Evolutionary conservation across 2,888 invertebrate genomes (phyloP), one percentile per base, ranked within the genome.

Genomic region (Asteroscopus sphinx): DNA sequence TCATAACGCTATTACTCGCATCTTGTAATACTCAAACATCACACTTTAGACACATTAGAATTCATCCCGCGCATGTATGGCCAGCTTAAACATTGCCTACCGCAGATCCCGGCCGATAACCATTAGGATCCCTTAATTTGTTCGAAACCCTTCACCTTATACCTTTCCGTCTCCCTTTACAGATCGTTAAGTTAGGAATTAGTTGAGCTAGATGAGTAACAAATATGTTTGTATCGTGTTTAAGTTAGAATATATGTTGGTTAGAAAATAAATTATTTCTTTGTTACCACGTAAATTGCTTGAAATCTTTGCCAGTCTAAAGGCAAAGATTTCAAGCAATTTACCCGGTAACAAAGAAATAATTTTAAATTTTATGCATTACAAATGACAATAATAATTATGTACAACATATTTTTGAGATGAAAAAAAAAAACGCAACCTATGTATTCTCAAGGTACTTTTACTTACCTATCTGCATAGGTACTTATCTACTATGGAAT

Each of bases 101-200:
- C 85, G 85, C 69, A 89, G 91, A 90, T 91, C 84, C 83, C 21
- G 78, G 73, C 83, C 90, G 93, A 93, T 93, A 93, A 92, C 92
- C 92, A 92, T 93, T 93, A 92, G 89, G 86, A 88, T 80, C 92
- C 93, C 93, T 92, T 93, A 94, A 94, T 93, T 93, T 92, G 92
- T 92, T 84, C 89, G 73, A 83, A 81, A 87, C 90, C 91, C 92
- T 89, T 90, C 88, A 92, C 92, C 93, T 68, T 92, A 91, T 92
- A 91, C 92, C 91, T n/a, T 91, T 92, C 88, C 88, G 90, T 82
- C 90, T 89, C 91, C 92, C 92, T 93, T 89, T 89, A 84, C 90
- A 88, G 88, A 91, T 92, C 88, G 91, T 90, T 91, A 89, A 83
- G 69, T 73, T 55, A 47, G 59, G 88, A 82, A 58, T 78, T 85